Evolutionary conservation across 1,140 invertebrate genomes (phyloP), one percentile per base, ranked within the genome.

Genomic region (Cyphomyrmex costatus): DNA sequence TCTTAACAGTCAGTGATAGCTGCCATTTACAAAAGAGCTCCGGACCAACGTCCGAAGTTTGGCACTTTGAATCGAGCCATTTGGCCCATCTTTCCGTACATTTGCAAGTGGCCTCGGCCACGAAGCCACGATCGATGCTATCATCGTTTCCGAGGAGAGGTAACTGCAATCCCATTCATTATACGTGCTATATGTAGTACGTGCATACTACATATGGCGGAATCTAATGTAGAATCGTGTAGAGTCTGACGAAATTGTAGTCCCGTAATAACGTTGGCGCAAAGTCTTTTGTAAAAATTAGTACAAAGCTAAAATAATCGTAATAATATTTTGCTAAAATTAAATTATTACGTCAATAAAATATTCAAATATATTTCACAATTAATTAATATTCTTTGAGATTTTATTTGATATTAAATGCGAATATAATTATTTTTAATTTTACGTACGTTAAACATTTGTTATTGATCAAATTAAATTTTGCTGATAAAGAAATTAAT

Each of bases 81-180:
- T 86, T 86, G 79, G 77, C 85, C 85, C 78, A 73, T 86, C 85
- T 86, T 86, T 86, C 78, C 85, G 85, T 84, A 73, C 68, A 86
- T 86, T 86, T 86, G 85, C 85, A 74, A 86, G 79, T 83, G 78
- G 79, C 85, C 42, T 14, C n/a, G 16, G 46, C 61, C 24, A 71
- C 85, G 56, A 83, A 83, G 85, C 79, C 71, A 68, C 79, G 68
- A 83, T 83, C 79, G 79, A 83, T 83, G 53, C 68, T 83, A 83
- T 83, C 79, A 74, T 83, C 68, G 53, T 82, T 82, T 82, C 79
- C 79, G 66, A 83, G 79, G 79, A 83, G 68, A 74, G 79, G 68
- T 49, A 85, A 78, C 83, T 78, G 71, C 61, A 63, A 66, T 85
- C 74, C 74, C 19, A 85, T 85, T 85, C 61, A 77, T 76, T 77